Evolutionary conservation across 1,140 invertebrate species (phyloP), one percentile per base, ranked within the genome.

Genomic region (Camponotus pennsylvanicus): DNA sequence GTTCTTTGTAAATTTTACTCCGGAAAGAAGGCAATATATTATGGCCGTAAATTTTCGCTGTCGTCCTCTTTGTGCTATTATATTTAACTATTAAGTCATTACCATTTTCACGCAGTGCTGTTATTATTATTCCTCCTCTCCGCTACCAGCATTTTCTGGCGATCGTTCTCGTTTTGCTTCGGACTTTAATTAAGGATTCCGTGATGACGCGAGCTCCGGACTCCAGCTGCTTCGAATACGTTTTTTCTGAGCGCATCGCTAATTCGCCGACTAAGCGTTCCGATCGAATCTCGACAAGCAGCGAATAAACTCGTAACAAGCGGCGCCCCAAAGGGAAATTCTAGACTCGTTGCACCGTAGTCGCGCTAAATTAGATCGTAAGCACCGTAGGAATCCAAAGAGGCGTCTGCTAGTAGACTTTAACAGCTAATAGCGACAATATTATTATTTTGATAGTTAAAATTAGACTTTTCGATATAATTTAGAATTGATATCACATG

Each of bases 121-220:
- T 61, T 59, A 73, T 83, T 75, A 75, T 40, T 61, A 13, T n/a
- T 49, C 13, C 32, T 75, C 55, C 42, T 73, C 79, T 73, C 40
- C 69, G 11, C 45, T 18, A 37, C 52, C 9, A 45, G 18, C 18
- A 13, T 37, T 27, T 57, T 49, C 13, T 34, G 21, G 21, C 49
- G 78, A 61, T 63, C 69, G 69, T 83, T 61, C 69, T 83, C 40
- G n/a, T 83, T 83, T 83, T 83, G 55, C 79, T 75, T 59, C 40
- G 79, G 79, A 83, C 69, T 83, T 83, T 83, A 83, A 83, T 83
- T 83, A 75, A 27, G 79, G 79, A 83, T 83, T 80, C 69, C 79
- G 79, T 83, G 69, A 83, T 83, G 69, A 83, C 42, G 55, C 42
- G 79, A 83, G 64, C 79, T 34, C 67, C 45, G 34, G 49, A 5